These are phyloP conservation scores for Chaetodon trifasciatus DNA, from an alignment of 2,797 vertebrate genomes.

Conservation along the genomic window DNA sequence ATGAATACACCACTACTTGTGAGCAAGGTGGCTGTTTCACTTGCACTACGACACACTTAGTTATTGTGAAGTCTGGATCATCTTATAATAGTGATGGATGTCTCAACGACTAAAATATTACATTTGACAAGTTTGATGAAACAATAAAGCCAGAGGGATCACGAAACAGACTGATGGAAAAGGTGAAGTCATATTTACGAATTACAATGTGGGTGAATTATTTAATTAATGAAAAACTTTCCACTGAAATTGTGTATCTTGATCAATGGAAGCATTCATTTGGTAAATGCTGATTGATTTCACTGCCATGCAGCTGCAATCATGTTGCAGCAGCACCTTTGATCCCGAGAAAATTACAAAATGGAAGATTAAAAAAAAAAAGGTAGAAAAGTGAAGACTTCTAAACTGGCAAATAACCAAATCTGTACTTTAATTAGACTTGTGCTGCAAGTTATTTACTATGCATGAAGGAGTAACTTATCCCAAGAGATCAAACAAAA, in stretches of 20 bases:
- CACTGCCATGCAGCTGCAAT: conserved; percentile 10
- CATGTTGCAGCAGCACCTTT: conserved; percentile 6
- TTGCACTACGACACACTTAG: neutral
- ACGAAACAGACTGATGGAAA: conserved; percentile 5
- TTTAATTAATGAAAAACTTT: conserved; percentile 14
- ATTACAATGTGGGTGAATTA: conserved; percentile 7
- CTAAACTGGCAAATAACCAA: conserved; percentile 14
- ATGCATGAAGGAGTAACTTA: conserved; percentile 20
- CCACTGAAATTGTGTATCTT: conserved; percentile 7
- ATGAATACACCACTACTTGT: conserved; percentile 19
- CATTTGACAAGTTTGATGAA: neutral
- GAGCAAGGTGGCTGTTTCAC: neutral
- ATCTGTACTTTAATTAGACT: conserved; percentile 33
- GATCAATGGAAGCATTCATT: conserved; percentile 14
- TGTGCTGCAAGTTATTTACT: conserved; percentile 25
- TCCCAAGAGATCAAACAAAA: conserved; percentile 42
- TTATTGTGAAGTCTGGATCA: neutral
- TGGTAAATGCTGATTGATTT: conserved; percentile 1
- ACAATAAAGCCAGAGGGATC: conserved; percentile 6
- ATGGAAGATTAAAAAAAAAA: neutral
- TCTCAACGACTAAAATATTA: conserved; percentile 4
- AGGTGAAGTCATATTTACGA: conserved; percentile 11
- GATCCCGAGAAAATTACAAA: neutral
- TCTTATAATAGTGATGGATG: neutral
- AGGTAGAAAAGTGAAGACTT: neutral